Evolutionary conservation across 2,888 invertebrate genomes (phyloP).

Genomic region (Dasysyrphus tricinctus): DNA sequence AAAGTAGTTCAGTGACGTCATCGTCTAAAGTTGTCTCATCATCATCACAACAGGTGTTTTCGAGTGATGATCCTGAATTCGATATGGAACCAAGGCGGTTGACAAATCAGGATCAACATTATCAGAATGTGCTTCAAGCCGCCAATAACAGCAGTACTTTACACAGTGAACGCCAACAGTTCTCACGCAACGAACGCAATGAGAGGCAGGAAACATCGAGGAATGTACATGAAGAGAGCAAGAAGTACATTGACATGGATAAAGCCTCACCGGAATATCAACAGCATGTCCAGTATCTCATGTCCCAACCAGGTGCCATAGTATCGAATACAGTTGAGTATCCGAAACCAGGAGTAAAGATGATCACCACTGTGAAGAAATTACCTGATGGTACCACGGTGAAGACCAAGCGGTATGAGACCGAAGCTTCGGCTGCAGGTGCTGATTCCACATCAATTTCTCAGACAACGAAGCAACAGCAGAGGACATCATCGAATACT

Average conservation of each 20-base stretch:
- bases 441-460: slow-evolving; percentile 61
- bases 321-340: slow-evolving; percentile 86
- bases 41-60: slow-evolving; percentile 78
- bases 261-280: slow-evolving; percentile 82
- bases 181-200: slow-evolving; percentile 76
- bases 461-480: slow-evolving; percentile 72
- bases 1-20: slow-evolving; percentile 81
- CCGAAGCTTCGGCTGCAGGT: slow-evolving; percentile 81
- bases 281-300: slow-evolving; percentile 80
- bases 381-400: slow-evolving; percentile 88
- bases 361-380: slow-evolving; percentile 87
- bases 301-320: slow-evolving; percentile 84
- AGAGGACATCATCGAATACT: slow-evolving; percentile 62
- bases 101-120: slow-evolving; percentile 54
- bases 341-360: slow-evolving; percentile 87
- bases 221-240: slow-evolving; percentile 80
- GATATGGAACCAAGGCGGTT: slow-evolving; percentile 50
- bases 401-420: slow-evolving; percentile 88
- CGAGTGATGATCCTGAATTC: slow-evolving; percentile 71
- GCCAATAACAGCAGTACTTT: slow-evolving; percentile 36
- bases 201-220: slow-evolving; percentile 77
- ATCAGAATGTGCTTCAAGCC: slow-evolving; percentile 40
- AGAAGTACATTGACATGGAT: slow-evolving; percentile 82
- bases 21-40: slow-evolving; percentile 81
- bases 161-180: slow-evolving; percentile 78